phyloP scores from a whole-genome alignment of 2,888 invertebrate species.

The Lepidocyrtinus sp. region DNA sequence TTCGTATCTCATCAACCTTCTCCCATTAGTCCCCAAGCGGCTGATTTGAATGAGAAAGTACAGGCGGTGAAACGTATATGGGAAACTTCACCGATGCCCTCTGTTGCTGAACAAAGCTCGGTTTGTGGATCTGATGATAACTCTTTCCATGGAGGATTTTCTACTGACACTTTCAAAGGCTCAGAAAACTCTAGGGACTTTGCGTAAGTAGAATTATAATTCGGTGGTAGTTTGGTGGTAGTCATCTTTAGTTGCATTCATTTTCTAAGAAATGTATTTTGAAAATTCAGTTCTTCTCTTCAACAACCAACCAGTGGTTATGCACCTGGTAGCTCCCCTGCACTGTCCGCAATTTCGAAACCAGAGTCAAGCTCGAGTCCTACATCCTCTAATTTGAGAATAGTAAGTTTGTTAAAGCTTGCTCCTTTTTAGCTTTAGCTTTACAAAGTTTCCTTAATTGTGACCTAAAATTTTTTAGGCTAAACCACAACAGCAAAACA shows the following conservation, averaged over 20 bases:
- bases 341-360: constrained; percentile 67
- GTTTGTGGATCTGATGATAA: constrained; percentile 53
- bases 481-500: constrained; percentile 48
- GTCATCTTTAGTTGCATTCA: neutral
- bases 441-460: neutral
- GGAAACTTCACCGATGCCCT: constrained; percentile 63
- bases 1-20: constrained; percentile 65
- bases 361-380: constrained; percentile 69
- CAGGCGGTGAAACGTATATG: constrained; percentile 66
- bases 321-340: constrained; percentile 60
- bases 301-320: constrained; percentile 64
- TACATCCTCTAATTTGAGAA: constrained; percentile 61
- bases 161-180: constrained; percentile 59
- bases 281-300: constrained; percentile 57
- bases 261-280: neutral
- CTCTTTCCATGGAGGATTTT: constrained; percentile 61
- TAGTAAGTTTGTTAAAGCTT: constrained; percentile 33
- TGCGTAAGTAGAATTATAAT: constrained; percentile 29
- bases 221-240: neutral
- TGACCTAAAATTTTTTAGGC: constrained; percentile 16
- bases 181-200: constrained; percentile 55
- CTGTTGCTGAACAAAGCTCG: constrained; percentile 62
- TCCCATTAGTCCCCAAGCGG: constrained; percentile 67
- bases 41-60: constrained; percentile 67
- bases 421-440: neutral